Base-by-base conservation (phyloP, 2,113 vertebrate species). In the Brachionichthys hirsutus region DNA sequence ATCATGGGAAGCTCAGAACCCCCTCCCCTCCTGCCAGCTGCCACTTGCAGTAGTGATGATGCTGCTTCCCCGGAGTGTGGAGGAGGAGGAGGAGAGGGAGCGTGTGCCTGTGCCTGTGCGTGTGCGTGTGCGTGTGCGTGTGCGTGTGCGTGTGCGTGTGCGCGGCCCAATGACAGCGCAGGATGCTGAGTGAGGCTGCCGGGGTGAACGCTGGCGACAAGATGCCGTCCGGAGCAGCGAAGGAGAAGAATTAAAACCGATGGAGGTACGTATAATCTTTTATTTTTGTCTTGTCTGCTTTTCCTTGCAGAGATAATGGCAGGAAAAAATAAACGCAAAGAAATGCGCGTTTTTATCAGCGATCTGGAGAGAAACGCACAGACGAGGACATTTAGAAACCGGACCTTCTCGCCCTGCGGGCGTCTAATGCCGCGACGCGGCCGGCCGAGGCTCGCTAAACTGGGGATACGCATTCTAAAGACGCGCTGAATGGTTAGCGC, bases 131-230 rank as follows among this genome's bases (percentile, higher is more conserved):
- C 77, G 88, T 81, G 78, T n/a, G n/a, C n/a, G 79, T 75, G 80
- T 80, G 85, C 74, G 80, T 68, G 80, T 78, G 84, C 77, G 79
- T 75, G 80, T 80, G 85, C 74, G 80, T 68, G 80, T 78, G 84
- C 77, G 88, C 82, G 78, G 80, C 84, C 91, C 90, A 90, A 90
- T 90, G 85, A 89, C 87, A 82, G 88, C 63, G 86, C 85, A 82
- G 89, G 88, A 88, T 88, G 85, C 88, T 89, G 71, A 67, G 67
- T 67, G 80, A 85, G 70, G 85, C 82, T 82, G 85, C 77, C 74
- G 24, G 83, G 83, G 74, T 89, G 89, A 85, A 88, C 88, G 84
- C 87, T 91, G 85, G 81, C 87, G 87, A 87, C 83, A 85, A 82
- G 86, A 87, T 86, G 77, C 80, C 82, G 82, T 86, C 78, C 62